Base-by-base conservation (phyloP, 2,797 vertebrate species). In the Smutsia gigantea region DNA sequence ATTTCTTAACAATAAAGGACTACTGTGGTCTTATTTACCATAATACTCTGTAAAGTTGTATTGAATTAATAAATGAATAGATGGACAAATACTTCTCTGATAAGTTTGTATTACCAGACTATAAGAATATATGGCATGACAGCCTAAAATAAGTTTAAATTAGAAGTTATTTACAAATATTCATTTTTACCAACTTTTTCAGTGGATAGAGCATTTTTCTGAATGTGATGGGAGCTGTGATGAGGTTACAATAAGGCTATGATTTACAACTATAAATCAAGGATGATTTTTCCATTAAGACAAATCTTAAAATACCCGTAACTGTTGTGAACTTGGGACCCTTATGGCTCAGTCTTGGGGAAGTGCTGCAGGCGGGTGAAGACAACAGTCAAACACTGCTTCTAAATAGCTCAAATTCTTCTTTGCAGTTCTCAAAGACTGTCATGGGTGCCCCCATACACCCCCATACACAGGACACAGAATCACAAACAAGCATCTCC, bases 391-490 rank as follows among this genome's bases (percentile, higher is more conserved):
- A 49, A 92, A 46, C 6, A 5, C 29, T 27, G 9, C 13, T 71
- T 75, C 29, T 14, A 37, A 87, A 57, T 27, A 51, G 31, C 31
- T 37, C 19, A 66, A 7, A n/a, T 39, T 4, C 23, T 57, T 19
- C 79, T 3, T 39, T 19, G 59, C 29, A 13, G 21, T 81, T 68
- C 31, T 74, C 34, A 19, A 57, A 81, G 68, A 13, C 34, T 14
- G 21, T 17, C n/a, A 3, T 39, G 39, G 23, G 19, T 2, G 7
- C n/a, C 34, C 55, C 34, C 49, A 14, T 0, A 0, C 4, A 15
- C 57, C 34, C 25, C 39, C 39, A 39, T 39, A 39, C 39, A 39
- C 39, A 74, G 42, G 13, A 12, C 12, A 29, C 34, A 63, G 42
- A 21, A 31, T 42, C 27, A 21, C 37, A 9, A 12, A 51, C 0